phyloP scores from a whole-genome alignment of 1,140 invertebrate genomes.

The Psilanteris sp. region DNA sequence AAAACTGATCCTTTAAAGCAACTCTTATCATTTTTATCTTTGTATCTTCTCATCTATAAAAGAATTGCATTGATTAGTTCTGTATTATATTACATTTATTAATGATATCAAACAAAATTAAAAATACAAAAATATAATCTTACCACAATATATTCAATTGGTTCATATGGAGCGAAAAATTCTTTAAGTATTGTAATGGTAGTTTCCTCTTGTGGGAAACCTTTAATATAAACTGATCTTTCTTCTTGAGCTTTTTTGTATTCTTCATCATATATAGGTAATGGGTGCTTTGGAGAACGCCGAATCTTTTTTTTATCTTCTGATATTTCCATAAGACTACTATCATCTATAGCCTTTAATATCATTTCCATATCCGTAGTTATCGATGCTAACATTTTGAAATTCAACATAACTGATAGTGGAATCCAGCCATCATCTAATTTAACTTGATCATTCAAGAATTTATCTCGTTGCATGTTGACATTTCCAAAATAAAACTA shows the following conservation, averaged over 20 bases:
- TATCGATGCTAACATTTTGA: slow-evolving; percentile 90
- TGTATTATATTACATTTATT: slow-evolving; percentile 11
- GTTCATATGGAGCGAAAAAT: slow-evolving; percentile 86
- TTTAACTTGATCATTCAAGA: slow-evolving; percentile 88
- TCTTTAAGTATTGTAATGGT: slow-evolving; percentile 86
- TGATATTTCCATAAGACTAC: slow-evolving; percentile 89
- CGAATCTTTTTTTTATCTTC: slow-evolving; percentile 92
- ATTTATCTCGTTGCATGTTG: slow-evolving; percentile 94
- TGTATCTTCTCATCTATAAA: slow-evolving; percentile 85
- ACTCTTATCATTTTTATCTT: slow-evolving; percentile 83
- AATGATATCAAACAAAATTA: not conserved
- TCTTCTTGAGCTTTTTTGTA: slow-evolving; percentile 87
- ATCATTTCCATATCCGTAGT: slow-evolving; percentile 86
- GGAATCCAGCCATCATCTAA: slow-evolving; percentile 95
- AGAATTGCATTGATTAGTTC: not conserved
- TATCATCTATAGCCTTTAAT: slow-evolving; percentile 86
- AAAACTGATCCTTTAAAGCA: slow-evolving; percentile 95
- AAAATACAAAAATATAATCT: slow-evolving; percentile 54
- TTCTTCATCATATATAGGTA: slow-evolving; percentile 92
- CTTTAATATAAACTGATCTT: slow-evolving; percentile 93
- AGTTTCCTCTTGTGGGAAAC: slow-evolving; percentile 86
- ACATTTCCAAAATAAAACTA: slow-evolving; percentile 92
- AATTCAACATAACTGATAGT: slow-evolving; percentile 90
- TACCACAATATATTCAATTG: slow-evolving; percentile 88
- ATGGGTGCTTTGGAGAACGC: slow-evolving; percentile 86